These are phyloP conservation scores for Periophthalmus modestus DNA, from an alignment of 2,113 vertebrate species.

Conservation along the genomic window DNA sequence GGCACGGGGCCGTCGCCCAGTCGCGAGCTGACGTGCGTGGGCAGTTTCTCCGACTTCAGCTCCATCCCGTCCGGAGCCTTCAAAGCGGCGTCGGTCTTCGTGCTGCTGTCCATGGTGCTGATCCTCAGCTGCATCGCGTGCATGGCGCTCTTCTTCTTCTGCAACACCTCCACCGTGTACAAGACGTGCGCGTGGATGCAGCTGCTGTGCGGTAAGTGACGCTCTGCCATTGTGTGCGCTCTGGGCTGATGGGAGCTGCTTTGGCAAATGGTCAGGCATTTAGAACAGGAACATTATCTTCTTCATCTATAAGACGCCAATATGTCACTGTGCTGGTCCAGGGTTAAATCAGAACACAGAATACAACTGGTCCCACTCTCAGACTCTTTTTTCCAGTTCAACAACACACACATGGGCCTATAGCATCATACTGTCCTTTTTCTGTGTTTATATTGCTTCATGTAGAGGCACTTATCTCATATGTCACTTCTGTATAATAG, in stretches of 20 bases:
- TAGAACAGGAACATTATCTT: not conserved
- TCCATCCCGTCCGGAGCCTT: conserved; percentile 94
- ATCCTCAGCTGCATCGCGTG: conserved; percentile 94
- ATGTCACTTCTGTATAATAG: too few species aligned
- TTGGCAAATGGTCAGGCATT: not conserved
- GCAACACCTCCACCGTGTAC: conserved; percentile 97
- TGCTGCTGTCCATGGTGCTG: conserved; percentile 97
- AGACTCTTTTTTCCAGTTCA: too few species aligned
- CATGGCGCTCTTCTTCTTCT: conserved; percentile 98
- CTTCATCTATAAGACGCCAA: not conserved
- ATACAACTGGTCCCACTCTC: not conserved
- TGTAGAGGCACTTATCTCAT: too few species aligned
- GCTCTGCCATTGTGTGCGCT: conserved; percentile 7
- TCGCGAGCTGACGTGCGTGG: conserved; percentile 90
- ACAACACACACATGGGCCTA: too few species aligned
- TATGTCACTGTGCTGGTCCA: not conserved
- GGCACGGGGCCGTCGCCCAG: conserved; percentile 84
- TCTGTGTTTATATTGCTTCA: too few species aligned
- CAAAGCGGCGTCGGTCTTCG: conserved; percentile 93
- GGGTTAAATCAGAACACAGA: not conserved
- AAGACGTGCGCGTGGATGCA: conserved; percentile 99
- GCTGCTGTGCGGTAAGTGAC: conserved; percentile 89
- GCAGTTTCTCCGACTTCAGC: conserved; percentile 94
- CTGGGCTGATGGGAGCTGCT: conserved; percentile 1
- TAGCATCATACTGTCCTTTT: too few species aligned